Conservation (phyloP, 2,888 invertebrate genomes). For the Epinotia bilunana region DNA sequence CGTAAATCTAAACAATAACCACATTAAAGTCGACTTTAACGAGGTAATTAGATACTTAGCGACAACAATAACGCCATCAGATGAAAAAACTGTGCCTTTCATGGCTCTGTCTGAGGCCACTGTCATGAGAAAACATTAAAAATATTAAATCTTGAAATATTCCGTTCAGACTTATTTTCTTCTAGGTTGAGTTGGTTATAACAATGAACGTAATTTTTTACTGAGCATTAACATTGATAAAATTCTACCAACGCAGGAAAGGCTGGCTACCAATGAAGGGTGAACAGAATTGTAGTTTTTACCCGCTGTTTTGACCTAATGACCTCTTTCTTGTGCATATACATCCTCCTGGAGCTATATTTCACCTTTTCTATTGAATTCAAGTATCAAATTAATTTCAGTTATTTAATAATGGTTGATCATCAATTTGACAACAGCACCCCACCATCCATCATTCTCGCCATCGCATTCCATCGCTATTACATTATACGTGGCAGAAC, state of each 20-base stretch:
- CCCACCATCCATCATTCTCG: conserved; percentile 36
- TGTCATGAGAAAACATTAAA: not conserved
- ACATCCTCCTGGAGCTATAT: not conserved
- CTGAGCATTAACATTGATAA: too few relatives aligned
- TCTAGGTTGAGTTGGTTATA: too few relatives aligned
- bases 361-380: conserved; percentile 23
- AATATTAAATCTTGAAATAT: not conserved
- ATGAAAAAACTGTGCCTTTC: conserved; percentile 27
- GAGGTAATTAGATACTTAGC: conserved; percentile 38
- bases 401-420: conserved; percentile 22
- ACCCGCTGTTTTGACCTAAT: not conserved
- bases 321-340: not conserved
- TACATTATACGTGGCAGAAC: conserved; percentile 37
- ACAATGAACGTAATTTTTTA: too few relatives aligned
- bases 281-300: not conserved
- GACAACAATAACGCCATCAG: conserved; percentile 36
- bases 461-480: conserved; percentile 24
- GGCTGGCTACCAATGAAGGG: not conserved
- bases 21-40: conserved; percentile 45
- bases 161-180: too few relatives aligned
- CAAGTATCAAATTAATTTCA: conserved; percentile 14
- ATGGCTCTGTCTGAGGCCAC: conserved; percentile 29
- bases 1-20: conserved; percentile 49
- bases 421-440: conserved; percentile 26
- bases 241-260: too few relatives aligned